Conservation (phyloP, 2,888 invertebrate species). For the Pomacea canaliculata region DNA sequence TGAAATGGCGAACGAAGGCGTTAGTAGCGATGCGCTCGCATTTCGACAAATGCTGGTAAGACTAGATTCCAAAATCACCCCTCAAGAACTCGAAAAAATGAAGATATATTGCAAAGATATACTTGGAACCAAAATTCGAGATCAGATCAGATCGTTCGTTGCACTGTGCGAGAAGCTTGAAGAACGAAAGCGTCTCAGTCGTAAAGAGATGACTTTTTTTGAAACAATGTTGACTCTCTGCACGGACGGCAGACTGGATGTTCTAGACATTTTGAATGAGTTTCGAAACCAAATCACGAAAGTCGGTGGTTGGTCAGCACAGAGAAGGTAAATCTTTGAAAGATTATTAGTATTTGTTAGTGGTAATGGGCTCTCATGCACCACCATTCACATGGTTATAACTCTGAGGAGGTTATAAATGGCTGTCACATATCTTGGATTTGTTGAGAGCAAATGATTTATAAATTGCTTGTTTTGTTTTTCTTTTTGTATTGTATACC, state of each 20-base stretch:
- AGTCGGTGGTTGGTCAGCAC: no score
- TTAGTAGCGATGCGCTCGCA: no score
- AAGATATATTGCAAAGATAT: constrained; percentile 29
- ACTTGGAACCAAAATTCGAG: constrained; percentile 25
- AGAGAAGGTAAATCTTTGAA: no score
- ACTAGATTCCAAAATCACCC: constrained; percentile 21
- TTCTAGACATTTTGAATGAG: constrained; percentile 37
- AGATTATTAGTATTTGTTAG: no score
- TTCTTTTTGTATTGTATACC: no score
- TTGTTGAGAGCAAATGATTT: no score
- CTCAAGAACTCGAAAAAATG: constrained; percentile 28
- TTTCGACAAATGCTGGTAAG: constrained; percentile 30
- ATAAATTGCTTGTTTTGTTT: no score
- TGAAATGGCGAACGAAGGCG: no score
- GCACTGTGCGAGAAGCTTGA: constrained; percentile 51
- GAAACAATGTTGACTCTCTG: constrained; percentile 39
- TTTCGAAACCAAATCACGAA: constrained; percentile 31
- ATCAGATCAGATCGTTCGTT: constrained; percentile 37
- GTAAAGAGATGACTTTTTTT: constrained; percentile 36
- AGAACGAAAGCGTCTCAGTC: constrained; percentile 41
- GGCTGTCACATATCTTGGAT: no score
- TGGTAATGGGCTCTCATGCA: no score
- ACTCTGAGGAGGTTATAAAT: no score
- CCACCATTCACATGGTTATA: no score
- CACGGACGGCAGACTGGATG: constrained; percentile 44